phyloP scores from a whole-genome alignment of 2,888 invertebrate genomes.

The Tenthredo livida region DNA sequence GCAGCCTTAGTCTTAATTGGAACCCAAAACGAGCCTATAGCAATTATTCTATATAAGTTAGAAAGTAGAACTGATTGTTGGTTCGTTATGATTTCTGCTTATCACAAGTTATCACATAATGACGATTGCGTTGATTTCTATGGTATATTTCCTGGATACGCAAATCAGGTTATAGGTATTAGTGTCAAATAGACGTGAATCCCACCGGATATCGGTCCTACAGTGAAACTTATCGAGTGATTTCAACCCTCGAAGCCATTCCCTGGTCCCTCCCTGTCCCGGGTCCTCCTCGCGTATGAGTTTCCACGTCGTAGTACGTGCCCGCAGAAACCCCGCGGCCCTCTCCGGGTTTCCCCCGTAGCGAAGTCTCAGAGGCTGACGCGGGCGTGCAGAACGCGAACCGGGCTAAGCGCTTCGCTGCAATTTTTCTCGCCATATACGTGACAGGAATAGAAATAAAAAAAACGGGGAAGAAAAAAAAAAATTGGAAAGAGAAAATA shows the following conservation, averaged over 20 bases:
- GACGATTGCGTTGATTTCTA: neutral
- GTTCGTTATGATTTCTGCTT: too few relatives aligned
- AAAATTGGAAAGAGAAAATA: slow-evolving; percentile 70
- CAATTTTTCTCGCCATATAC: slow-evolving; percentile 78
- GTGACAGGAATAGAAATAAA: slow-evolving; percentile 77
- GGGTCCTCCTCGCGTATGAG: slow-evolving; percentile 50
- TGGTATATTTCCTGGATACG: neutral
- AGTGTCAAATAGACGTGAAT: slow-evolving; percentile 42
- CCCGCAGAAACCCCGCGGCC: slow-evolving; percentile 41
- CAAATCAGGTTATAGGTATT: slow-evolving; percentile 43
- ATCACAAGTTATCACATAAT: neutral
- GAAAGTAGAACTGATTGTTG: neutral
- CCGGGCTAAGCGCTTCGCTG: slow-evolving; percentile 77
- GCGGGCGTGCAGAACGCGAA: slow-evolving; percentile 77
- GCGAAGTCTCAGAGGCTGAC: slow-evolving; percentile 57
- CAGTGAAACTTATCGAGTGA: slow-evolving; percentile 54
- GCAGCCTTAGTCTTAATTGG: neutral
- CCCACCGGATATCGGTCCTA: slow-evolving; percentile 50
- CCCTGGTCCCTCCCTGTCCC: slow-evolving; percentile 5
- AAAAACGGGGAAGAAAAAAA: slow-evolving; percentile 58
- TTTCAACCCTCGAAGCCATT: slow-evolving; percentile 45
- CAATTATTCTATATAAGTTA: neutral
- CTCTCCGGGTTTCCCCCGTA: slow-evolving; percentile 43
- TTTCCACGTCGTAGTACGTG: slow-evolving; percentile 51
- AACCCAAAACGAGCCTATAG: neutral